Base-by-base conservation (phyloP, 2,797 vertebrate species). In the Sebastolobus altivelis region DNA sequence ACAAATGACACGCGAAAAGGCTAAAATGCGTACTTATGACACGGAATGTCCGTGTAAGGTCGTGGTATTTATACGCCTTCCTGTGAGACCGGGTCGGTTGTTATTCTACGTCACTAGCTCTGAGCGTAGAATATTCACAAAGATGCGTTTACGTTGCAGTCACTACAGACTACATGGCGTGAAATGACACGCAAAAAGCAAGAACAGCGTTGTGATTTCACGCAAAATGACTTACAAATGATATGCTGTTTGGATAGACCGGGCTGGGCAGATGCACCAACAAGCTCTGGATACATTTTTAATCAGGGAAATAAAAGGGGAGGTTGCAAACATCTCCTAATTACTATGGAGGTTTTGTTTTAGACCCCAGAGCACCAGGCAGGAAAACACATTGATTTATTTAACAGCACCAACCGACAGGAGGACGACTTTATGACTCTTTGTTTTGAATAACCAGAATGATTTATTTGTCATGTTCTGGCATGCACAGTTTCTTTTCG, bases 301-400 rank as follows among this genome's bases (percentile, higher is more conserved):
- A 68, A 82, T 37, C 33, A 65, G 54, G 27, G 27, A 70, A 77
- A 40, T 35, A 68, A 68, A 67, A 8, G 5, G 49, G 27, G 52
- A 62, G 5, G 43, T 33, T 54, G 55, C 27, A 72, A 40, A 76
- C 60, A 67, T 62, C 33, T 75, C 18, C 54, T 74, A 40, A 83
- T 84, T 54, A 85, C 81, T 62, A 16, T 8, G 40, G 79, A 16
- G 58, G 9, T 27, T 80, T 62, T 74, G 62, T 82, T 49, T 70
- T 46, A 25, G 52, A 43, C 55, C 31, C 65, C 12, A 22, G 49
- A 70, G 81, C 65, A 29, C n/a, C 38, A 29, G 8, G 46, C 56
- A 35, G 52, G 54, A 76, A 76, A 85, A 77, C 56, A 56, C 27
- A 33, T 20, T 86, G 77, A 80, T 76, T 78, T 84, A 88, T 86